Evolutionary conservation across 2,797 vertebrate genomes (phyloP).

Genomic region (Periophthalmus magnuspinnatus): DNA sequence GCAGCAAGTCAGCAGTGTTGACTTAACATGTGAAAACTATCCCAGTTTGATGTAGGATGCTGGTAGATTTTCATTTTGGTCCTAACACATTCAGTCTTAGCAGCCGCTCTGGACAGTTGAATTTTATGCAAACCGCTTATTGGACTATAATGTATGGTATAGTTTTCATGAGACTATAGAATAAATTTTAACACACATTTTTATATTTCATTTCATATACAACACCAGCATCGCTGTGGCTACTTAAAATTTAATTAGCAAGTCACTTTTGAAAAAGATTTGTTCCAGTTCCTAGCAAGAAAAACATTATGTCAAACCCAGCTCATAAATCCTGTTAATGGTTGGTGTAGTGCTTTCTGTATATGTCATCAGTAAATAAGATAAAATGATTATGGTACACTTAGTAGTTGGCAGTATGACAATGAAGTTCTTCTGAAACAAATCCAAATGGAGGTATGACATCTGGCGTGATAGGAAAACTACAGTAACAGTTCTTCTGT

Average conservation of each 20-base stretch:
- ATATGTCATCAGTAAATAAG: constrained; percentile 1
- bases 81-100: no score
- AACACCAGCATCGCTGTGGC: no score
- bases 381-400: constrained; percentile 49
- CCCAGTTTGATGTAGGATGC: background rate
- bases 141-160: background rate
- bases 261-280: background rate
- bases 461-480: constrained; percentile 20
- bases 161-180: background rate
- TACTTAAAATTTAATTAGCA: background rate
- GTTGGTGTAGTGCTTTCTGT: background rate
- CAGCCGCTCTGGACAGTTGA: no score
- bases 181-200: background rate
- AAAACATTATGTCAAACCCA: background rate
- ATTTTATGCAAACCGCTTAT: background rate
- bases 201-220: no score
- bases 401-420: constrained; percentile 39
- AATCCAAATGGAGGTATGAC: constrained; percentile 40
- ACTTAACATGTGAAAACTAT: background rate
- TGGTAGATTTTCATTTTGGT: no score
- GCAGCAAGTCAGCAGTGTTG: no score
- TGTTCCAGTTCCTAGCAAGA: background rate
- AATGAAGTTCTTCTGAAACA: constrained; percentile 41
- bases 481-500: background rate
- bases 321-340: background rate